Base-by-base conservation (phyloP, 2,113 vertebrate genomes). In the Sprattus sprattus region DNA sequence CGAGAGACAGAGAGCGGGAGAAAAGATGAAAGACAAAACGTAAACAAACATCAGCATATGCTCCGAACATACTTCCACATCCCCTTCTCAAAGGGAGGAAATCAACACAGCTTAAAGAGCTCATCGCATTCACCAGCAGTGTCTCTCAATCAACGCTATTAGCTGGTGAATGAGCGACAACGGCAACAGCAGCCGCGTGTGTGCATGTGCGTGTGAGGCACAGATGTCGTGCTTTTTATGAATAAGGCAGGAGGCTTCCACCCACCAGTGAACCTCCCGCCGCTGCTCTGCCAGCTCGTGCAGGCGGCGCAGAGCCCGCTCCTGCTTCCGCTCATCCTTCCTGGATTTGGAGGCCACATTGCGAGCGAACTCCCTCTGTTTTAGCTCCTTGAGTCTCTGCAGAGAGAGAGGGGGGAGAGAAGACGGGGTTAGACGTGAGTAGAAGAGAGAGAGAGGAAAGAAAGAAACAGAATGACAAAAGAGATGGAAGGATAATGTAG, bases 321-420 rank as follows among this genome's bases (percentile, higher is more conserved):
- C 95, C 92, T 97, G 96, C 88, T 97, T 97, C 86, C 94, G 94
- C 92, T 95, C 97, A 92, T 97, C 96, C 90, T 96, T 97, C 52
- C 95, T 93, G 45, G 95, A 95, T 89, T 97, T 97, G 45, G 96
- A 97, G 50, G 97, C 95, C 89, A 97, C 95, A 15, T 97, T 97
- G 84, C 97, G 93, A 84, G 96, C 96, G 92, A 97, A 97, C 91
- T 97, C 97, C 87, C 97, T 96, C 91, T 97, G 97, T 82, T 97
- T 97, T 90, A 97, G 92, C 71, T 97, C 97, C 91, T 97, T 97
- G 88, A 97, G 95, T n/a, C 97, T 95, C 97, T 97, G 91, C 84
- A 89, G 90, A 85, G 88, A 78, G 60, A 28, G 91, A 89, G 81
- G 78, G 39, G 28, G 39, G 71, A 39, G 32, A 78, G 71, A 16